Evolutionary conservation across 2,113 vertebrate species (phyloP).

Genomic region (Spea bombifrons): DNA sequence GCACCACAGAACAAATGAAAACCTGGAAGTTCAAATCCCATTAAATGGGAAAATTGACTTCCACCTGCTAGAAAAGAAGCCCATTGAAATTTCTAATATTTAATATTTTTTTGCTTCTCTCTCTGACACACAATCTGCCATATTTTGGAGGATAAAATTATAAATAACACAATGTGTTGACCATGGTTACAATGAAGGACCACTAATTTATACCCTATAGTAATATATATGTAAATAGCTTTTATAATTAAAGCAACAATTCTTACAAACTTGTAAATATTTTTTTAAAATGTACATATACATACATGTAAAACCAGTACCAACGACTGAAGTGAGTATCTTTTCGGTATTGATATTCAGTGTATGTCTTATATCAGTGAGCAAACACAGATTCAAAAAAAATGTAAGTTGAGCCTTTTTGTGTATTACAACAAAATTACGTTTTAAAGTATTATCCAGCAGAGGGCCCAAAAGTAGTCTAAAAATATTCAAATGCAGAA

Average conservation of each 20-base stretch:
- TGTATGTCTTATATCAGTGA: conserved; percentile 49
- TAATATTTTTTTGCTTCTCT: conserved; percentile 59
- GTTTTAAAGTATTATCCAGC: conserved; percentile 20
- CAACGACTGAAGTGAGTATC: conserved; percentile 2
- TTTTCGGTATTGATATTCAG: conserved; percentile 6
- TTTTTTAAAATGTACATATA: conserved; percentile 56
- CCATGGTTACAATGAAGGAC: conserved; percentile 58
- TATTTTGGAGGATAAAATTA: conserved; percentile 26
- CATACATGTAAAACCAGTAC: conserved; percentile 7
- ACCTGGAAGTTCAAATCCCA: conserved; percentile 83
- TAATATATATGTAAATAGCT: conserved; percentile 73
- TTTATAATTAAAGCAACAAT: conserved; percentile 67
- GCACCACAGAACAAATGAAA: conserved; percentile 72
- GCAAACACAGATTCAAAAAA: conserved; percentile 45
- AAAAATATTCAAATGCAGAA: conserved; percentile 51
- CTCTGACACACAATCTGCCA: conserved; percentile 44
- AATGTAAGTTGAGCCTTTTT: conserved; percentile 59
- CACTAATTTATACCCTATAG: conserved; percentile 71
- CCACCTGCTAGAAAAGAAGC: conserved; percentile 78
- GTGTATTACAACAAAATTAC: conserved; percentile 42
- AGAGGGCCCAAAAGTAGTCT: conserved; percentile 5
- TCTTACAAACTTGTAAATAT: conserved; percentile 66
- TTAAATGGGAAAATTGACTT: conserved; percentile 83
- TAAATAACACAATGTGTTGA: conserved; percentile 44
- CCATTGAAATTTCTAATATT: conserved; percentile 88